These are phyloP conservation scores for Patagioenas fasciata DNA, from an alignment of 2,113 vertebrate species.

Conservation along the genomic window DNA sequence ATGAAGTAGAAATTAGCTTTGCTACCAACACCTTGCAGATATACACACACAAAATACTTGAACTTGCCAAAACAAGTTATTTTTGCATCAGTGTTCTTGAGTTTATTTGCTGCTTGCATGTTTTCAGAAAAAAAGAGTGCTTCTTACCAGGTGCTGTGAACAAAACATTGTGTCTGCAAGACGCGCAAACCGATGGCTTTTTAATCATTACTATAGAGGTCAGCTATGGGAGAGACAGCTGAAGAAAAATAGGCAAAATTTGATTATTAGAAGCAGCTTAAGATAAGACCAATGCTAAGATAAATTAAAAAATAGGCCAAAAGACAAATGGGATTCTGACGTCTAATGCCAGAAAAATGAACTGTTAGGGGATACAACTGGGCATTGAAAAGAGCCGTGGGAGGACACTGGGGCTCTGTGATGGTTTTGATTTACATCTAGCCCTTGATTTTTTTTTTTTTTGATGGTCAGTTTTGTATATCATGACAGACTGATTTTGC, in stretches of 20 bases:
- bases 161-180: constrained; percentile 24
- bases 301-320: background rate
- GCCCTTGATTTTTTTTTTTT: background rate
- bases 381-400: background rate
- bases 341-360: background rate
- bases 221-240: background rate
- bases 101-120: constrained; percentile 31
- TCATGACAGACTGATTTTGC: background rate
- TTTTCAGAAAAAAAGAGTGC: constrained; percentile 22
- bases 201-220: background rate
- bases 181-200: background rate
- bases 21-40: constrained; percentile 18
- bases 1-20: constrained; percentile 14
- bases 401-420: background rate
- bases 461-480: background rate
- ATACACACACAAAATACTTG: background rate
- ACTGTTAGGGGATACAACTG: background rate
- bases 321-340: background rate
- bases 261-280: background rate
- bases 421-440: background rate
- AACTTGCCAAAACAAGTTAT: constrained; percentile 48
- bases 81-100: constrained; percentile 36
- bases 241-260: background rate
- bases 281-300: background rate
- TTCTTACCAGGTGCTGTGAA: constrained; percentile 2